Evolutionary conservation across 2,888 invertebrate genomes (phyloP), one percentile per base, ranked within the genome.

Genomic region (Eupithecia abbreviata): DNA sequence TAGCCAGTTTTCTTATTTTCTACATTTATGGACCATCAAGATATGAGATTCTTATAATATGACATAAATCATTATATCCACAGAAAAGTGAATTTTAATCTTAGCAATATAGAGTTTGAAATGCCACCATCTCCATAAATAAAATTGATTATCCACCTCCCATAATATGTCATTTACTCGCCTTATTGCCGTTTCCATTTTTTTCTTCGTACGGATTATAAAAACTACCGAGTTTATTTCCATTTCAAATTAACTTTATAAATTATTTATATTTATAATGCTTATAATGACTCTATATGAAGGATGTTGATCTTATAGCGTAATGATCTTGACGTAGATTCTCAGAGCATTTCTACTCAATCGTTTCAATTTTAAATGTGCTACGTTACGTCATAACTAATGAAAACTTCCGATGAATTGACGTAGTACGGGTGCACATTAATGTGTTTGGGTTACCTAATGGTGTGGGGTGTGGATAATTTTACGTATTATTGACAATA

Each of bases 141-240:
- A 62, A 62, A 62, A 30, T 12, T 4, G 9, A 62, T 18, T 58
- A 18, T 58, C 58, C 3, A 3, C 65, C 4, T 42, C 42, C 42
- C 42, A 15, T 42, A 45, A 7, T 51, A 49, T 69, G 2, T 13
- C 7, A 68, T 69, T 69, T 47, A 68, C 30, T 69, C 30, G 18
- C 68, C 12, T 13, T 13, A 65, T 13, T 41, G 12, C n/a, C 45
- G 45, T 30, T 69, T 69, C 12, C 30, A 45, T 47, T 18, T 69
- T 47, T 47, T 69, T 69, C 47, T 69, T 12, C 68, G n/a, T 43
- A 62, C 62, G 62, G 74, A 71, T 73, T 75, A 75, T 78, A 73
- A 78, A 66, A 78, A 58, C 72, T 73, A 66, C 75, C 12, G 30
- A 49, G 72, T 62, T 75, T 68, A 75, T 72, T 82, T 78, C 77